Base-by-base conservation (phyloP, 2,888 invertebrate species). In the Diploptera punctata region DNA sequence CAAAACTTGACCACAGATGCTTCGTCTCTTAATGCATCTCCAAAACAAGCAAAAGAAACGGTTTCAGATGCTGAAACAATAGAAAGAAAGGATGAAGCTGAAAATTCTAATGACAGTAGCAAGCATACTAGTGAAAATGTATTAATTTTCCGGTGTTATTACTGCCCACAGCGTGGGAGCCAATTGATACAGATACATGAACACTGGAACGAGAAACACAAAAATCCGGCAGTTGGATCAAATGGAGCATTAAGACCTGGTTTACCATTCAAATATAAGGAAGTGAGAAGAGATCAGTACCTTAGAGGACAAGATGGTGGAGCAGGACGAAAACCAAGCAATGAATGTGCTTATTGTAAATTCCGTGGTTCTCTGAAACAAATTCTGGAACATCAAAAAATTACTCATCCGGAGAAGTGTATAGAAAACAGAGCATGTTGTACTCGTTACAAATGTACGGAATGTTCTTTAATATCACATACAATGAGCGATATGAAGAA, bases 131-230 rank as follows among this genome's bases (percentile, higher is more conserved):
- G 1, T 19, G 19, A 18, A 52, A 62, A 72, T 24, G 60, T 52
- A 71, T 72, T 18, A 67, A 33, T 75, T 0, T 77, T 72, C 67
- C 65, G 76, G 4, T 79, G 79, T 68, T 72, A 74, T 5, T 77
- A 78, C 67, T 79, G 79, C 70, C 75, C 77, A 19, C 76, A 77
- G 73, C 74, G 76, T n/a, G 75, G 73, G 29, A 71, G 61, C 5
- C 68, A 72, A 13, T 67, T 78, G 7, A 70, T 72, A 5, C 70
- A 62, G 43, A 72, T 78, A 7, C 68, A 73, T 43, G 65, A 75
- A 19, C 80, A 80, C 69, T 77, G 78, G 77, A 72, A 76, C 19
- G 54, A 69, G 7, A 70, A 62, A 10, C 79, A 79, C 57, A 76
- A 78, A 67, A 68, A 71, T 10, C 49, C 24, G n/a, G 33, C 54